Conservation (phyloP, 2,797 vertebrate genomes). For the Thamnophis elegans region DNA sequence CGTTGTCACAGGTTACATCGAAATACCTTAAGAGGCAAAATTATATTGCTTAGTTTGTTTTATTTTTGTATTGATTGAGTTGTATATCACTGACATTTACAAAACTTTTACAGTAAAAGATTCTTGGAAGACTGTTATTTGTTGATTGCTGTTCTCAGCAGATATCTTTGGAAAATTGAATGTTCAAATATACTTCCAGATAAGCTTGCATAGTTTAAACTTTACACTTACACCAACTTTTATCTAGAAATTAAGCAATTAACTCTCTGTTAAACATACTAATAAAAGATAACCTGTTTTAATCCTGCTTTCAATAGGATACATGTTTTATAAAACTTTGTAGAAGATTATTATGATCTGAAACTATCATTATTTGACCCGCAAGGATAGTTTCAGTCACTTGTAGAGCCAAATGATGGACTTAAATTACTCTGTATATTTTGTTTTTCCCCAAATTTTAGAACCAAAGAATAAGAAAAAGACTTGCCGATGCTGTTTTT, state of each 20-base stretch:
- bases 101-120: neutral
- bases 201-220: neutral
- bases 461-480: conserved; percentile 58
- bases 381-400: neutral
- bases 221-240: neutral
- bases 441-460: conserved; percentile 43
- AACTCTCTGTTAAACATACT: neutral
- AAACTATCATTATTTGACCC: neutral
- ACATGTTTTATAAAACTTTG: neutral
- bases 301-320: neutral
- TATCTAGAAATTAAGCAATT: neutral
- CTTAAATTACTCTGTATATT: neutral
- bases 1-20: neutral
- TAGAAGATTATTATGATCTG: neutral
- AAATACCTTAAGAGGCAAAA: neutral
- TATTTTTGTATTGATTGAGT: neutral
- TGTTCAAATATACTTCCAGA: neutral
- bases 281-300: neutral
- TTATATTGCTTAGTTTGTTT: neutral
- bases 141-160: neutral
- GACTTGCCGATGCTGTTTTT: conserved; percentile 11
- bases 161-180: neutral
- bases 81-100: neutral
- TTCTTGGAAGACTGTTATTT: neutral
- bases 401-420: neutral